Evolutionary conservation across 1,140 invertebrate species (phyloP).

Genomic region (Chironomus striatipennis): DNA sequence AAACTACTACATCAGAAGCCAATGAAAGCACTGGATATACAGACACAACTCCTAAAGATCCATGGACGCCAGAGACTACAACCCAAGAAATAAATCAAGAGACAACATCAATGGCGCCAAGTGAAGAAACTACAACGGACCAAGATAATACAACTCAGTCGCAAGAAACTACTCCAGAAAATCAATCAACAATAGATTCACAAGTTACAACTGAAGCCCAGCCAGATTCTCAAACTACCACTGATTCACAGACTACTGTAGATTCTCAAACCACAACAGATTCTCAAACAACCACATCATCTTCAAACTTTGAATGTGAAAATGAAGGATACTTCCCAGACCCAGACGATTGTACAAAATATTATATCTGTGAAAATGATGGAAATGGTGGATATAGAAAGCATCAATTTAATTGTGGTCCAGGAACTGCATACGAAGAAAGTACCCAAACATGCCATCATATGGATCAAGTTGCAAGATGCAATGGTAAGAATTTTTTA

Average conservation of each 20-base stretch:
- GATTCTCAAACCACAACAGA: constrained; percentile 28
- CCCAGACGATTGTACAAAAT: constrained; percentile 48
- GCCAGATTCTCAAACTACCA: constrained; percentile 24
- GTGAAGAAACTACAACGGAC: no score
- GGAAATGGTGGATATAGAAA: constrained; percentile 40
- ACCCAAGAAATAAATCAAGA: background rate
- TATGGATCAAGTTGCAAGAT: constrained; percentile 18
- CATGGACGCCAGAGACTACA: constrained; percentile 4
- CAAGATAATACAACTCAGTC: constrained; percentile 24
- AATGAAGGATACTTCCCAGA: constrained; percentile 58
- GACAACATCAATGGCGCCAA: constrained; percentile 23
- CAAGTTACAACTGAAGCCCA: no score
- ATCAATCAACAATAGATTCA: constrained; percentile 22
- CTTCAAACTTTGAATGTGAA: constrained; percentile 35
- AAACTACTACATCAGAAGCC: constrained; percentile 22
- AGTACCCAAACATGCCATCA: constrained; percentile 39
- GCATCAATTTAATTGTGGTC: constrained; percentile 39
- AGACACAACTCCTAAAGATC: constrained; percentile 1
- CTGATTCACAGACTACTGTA: constrained; percentile 11
- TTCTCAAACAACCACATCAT: constrained; percentile 26
- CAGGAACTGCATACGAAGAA: constrained; percentile 43
- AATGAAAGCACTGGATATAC: background rate
- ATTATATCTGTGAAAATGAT: constrained; percentile 47
- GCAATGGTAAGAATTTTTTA: background rate
- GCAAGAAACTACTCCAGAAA: background rate